These are phyloP conservation scores for Lucifuga dentata DNA, from an alignment of 2,113 vertebrate genomes.

Conservation along the genomic window DNA sequence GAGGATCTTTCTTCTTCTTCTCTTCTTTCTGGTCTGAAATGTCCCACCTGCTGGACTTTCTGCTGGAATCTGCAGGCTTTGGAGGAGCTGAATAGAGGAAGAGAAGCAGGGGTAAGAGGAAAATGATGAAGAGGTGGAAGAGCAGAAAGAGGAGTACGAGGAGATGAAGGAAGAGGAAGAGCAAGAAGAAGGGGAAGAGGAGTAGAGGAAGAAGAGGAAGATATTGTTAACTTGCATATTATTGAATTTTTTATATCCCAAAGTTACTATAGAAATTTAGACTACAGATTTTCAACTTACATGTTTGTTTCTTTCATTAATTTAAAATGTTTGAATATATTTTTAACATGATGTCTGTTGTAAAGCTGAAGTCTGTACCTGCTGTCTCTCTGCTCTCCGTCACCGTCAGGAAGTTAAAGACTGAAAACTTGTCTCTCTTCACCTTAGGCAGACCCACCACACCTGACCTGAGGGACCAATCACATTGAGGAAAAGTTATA, in stretches of 20 bases:
- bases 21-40: slow-evolving; percentile 78
- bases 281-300: too few species aligned
- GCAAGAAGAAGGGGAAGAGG: background rate
- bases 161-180: background rate
- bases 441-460: slow-evolving; percentile 91
- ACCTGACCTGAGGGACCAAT: slow-evolving; percentile 82
- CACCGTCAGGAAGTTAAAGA: slow-evolving; percentile 94
- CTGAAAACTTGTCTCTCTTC: slow-evolving; percentile 95
- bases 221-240: too few species aligned
- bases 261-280: too few species aligned
- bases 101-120: background rate
- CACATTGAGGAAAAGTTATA: background rate
- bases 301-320: too few species aligned
- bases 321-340: too few species aligned
- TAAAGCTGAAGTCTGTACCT: slow-evolving; percentile 22
- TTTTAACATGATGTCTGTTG: background rate
- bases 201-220: background rate
- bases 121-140: background rate
- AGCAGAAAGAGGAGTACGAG: background rate
- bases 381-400: slow-evolving; percentile 65
- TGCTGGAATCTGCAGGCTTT: slow-evolving; percentile 81
- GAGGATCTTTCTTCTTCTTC: slow-evolving; percentile 78
- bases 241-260: too few species aligned
- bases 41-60: slow-evolving; percentile 93
- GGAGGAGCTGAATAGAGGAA: slow-evolving; percentile 39